Evolutionary conservation across 2,888 invertebrate species (phyloP).

Genomic region (Octodonta nipae): DNA sequence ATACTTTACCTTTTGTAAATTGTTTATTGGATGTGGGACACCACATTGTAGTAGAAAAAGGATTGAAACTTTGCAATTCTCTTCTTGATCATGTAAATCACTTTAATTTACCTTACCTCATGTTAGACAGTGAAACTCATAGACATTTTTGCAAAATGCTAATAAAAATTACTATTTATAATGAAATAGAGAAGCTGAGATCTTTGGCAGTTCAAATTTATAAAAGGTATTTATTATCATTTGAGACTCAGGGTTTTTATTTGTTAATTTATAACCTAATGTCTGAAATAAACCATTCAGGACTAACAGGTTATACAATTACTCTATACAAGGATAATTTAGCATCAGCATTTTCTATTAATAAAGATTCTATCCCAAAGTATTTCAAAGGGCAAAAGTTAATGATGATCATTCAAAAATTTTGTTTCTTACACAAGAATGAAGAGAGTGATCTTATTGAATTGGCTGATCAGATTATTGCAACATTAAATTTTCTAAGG

Average conservation of each 20-base stretch:
- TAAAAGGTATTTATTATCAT: conserved; percentile 49
- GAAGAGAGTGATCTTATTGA: conserved; percentile 71
- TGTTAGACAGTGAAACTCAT: conserved; percentile 48
- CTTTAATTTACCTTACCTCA: conserved; percentile 35
- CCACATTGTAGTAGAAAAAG: conserved; percentile 49
- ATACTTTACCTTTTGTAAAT: conserved; percentile 44
- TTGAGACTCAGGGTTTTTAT: conserved; percentile 58
- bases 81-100: conserved; percentile 33
- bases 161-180: conserved; percentile 53
- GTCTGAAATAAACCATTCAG: conserved; percentile 52
- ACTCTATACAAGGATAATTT: conserved; percentile 59
- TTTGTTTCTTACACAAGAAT: conserved; percentile 53
- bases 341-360: conserved; percentile 42
- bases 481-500: conserved; percentile 64
- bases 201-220: conserved; percentile 49
- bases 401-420: conserved; percentile 43
- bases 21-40: conserved; percentile 43
- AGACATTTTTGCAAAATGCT: conserved; percentile 47
- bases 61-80: conserved; percentile 43
- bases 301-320: conserved; percentile 60
- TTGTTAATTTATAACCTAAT: conserved; percentile 55
- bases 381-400: conserved; percentile 47
- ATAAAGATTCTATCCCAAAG: conserved; percentile 29
- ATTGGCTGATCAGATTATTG: conserved; percentile 62
- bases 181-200: conserved; percentile 47